Evolutionary conservation across 1,140 invertebrate genomes (phyloP).

Genomic region (Anastrepha ludens): DNA sequence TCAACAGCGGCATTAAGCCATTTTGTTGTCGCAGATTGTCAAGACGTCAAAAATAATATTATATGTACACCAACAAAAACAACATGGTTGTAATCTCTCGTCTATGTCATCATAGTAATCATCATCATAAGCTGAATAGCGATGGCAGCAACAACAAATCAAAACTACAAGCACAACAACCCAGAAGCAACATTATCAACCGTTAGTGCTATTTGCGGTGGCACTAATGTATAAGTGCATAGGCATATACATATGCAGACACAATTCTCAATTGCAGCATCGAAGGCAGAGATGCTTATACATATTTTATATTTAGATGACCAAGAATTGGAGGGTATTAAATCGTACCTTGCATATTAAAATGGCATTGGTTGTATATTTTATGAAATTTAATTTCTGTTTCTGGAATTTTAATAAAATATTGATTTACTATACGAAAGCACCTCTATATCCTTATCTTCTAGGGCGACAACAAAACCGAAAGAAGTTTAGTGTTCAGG

Average conservation of each 20-base stretch:
- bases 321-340: too few species aligned
- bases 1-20: background rate
- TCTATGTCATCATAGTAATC: background rate
- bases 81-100: background rate
- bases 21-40: slow-evolving; percentile 7
- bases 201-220: background rate
- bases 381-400: too few species aligned
- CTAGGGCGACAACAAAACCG: too few species aligned
- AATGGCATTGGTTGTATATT: too few species aligned
- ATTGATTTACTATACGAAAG: too few species aligned
- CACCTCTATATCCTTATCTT: too few species aligned
- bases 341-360: too few species aligned
- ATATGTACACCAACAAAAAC: background rate
- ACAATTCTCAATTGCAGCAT: too few species aligned
- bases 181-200: background rate
- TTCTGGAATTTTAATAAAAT: too few species aligned
- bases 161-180: background rate
- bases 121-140: slow-evolving; percentile 1
- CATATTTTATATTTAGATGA: too few species aligned
- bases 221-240: background rate
- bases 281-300: too few species aligned
- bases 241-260: background rate
- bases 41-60: background rate
- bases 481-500: too few species aligned
- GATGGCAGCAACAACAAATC: background rate